A percentile compares a stretch with the other conserved stretches of the same genome.
Conservation (phyloP, 2,888 invertebrate genomes). For the Lysandra coridon region DNA sequence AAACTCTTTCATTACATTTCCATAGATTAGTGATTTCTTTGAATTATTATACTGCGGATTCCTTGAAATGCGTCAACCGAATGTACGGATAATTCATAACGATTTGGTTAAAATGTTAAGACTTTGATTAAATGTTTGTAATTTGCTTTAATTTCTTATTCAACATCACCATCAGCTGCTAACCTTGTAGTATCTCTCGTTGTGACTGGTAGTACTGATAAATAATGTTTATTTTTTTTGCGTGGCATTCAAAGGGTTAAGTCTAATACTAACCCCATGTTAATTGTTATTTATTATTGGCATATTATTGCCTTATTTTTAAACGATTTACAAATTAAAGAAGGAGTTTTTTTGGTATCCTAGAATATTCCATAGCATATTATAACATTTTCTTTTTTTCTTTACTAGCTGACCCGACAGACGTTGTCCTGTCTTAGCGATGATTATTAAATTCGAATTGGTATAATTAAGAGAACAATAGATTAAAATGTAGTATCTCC, state of each 20-base stretch:
- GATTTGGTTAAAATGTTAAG: not conserved
- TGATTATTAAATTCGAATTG: too few relatives aligned
- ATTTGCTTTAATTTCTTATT: not conserved
- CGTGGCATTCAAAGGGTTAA: not conserved
- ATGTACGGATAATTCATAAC: not conserved
- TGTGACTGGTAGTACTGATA: too few relatives aligned
- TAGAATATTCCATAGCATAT: not conserved
- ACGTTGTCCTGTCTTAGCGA: too few relatives aligned
- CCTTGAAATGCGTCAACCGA: not conserved
- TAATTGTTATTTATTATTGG: not conserved
- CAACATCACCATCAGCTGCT: not conserved
- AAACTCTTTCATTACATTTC: slow-evolving; percentile 2
- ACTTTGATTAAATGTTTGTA: not conserved
- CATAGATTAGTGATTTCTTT: not conserved
- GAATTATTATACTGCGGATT: not conserved
- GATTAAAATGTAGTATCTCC: too few relatives aligned
- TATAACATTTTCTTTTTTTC: not conserved
- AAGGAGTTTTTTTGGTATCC: not conserved
- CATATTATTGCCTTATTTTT: too few relatives aligned
- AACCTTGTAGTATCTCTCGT: not conserved
- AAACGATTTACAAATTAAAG: too few relatives aligned
- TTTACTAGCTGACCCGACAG: too few relatives aligned
- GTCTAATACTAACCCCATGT: not conserved
- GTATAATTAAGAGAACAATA: too few relatives aligned
- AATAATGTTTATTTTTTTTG: not conserved